Evolutionary conservation across 2,888 invertebrate genomes (phyloP), one percentile per base, ranked within the genome.

Genomic region (Tetanocera ferruginea): DNA sequence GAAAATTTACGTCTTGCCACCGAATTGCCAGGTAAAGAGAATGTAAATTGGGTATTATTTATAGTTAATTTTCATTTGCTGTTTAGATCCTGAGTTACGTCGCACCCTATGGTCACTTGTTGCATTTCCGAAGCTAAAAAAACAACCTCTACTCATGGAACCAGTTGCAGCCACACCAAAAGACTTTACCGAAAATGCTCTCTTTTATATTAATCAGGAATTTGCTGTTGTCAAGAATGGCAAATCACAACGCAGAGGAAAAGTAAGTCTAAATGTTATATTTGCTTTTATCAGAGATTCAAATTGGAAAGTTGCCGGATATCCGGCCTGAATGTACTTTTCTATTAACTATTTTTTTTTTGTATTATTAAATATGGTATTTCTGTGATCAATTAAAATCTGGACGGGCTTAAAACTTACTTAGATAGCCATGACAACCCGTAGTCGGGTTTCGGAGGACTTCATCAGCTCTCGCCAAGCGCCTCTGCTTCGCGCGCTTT

Each of bases 141-240:
- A 96, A 70, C 99, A 99, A 90, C 92, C 99, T 57, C 90, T 99
- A 71, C 91, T 94, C 78, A 96, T 96, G 90, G 93, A 94, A 77
- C 96, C 97, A 4, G 91, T 92, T 79, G 95, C 94, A n/a, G 93
- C 93, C 84, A 95, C 95, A 83, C 95, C 97, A 6, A 98, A 98
- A 91, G 98, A 99, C 88, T 98, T 99, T 90, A 93, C 93, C 28
- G 98, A 98, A 89, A 94, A 96, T 85, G 97, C 98, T 3, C 92
- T 94, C 81, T 99, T 99, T 91, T 97, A 97, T 96, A 94, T 98
- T 17, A 99, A 99, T 91, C 98, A 98, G 89, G 97, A 98, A 84
- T 99, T 99, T 92, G 95, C 97, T 62, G 92, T 94, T 34, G 94
- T 98, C 72, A 98, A 99, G 92, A 98, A 97, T 91, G 96, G 96